Evolutionary conservation across 1,140 invertebrate species (phyloP).

Genomic region (Heterodera carotae): DNA sequence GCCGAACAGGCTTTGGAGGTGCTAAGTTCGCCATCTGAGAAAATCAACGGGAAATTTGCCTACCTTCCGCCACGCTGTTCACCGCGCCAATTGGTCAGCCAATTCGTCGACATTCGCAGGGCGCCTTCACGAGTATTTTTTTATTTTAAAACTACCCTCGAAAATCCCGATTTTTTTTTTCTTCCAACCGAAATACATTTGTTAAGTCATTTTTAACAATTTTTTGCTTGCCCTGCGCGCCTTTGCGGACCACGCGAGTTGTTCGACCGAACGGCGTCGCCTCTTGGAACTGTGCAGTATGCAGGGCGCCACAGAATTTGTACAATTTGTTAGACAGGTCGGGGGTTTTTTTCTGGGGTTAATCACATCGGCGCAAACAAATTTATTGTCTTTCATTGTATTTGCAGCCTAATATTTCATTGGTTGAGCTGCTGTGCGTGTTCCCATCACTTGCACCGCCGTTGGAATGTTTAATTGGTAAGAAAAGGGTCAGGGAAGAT

Average conservation of each 20-base stretch:
- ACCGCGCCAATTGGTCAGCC: background rate
- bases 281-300: background rate
- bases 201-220: background rate
- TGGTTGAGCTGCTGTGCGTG: too few relatives aligned
- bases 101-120: background rate
- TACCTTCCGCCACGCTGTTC: background rate
- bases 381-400: too few relatives aligned
- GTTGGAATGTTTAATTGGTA: too few relatives aligned
- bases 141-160: background rate
- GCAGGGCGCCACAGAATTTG: constrained; percentile 2
- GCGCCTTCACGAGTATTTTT: background rate
- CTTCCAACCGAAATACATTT: background rate
- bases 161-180: background rate
- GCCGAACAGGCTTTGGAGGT: background rate
- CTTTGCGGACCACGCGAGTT: background rate
- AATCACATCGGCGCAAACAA: background rate
- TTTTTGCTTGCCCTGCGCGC: background rate
- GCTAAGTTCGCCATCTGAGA: too few relatives aligned
- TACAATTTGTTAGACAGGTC: constrained; percentile 1
- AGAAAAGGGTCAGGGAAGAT: too few relatives aligned
- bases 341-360: background rate
- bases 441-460: too few relatives aligned
- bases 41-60: background rate
- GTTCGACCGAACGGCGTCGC: background rate
- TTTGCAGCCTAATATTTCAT: too few relatives aligned